These are phyloP conservation scores for Chionoecetes opilio DNA, from an alignment of 1,140 invertebrate species.

Conservation along the genomic window DNA sequence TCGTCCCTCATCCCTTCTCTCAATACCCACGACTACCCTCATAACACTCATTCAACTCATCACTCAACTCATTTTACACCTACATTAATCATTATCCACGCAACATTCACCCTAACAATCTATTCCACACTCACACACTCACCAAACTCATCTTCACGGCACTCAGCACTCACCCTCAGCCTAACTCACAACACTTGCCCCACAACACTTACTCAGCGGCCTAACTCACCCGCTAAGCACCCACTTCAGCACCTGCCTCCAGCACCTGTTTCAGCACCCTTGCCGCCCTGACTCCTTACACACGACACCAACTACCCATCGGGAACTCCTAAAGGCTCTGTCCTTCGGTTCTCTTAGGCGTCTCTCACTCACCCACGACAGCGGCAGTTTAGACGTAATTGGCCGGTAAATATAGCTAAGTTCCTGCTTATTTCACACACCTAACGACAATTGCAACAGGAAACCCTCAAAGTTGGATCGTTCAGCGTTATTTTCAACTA, in stretches of 20 bases:
- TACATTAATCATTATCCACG: too few relatives aligned
- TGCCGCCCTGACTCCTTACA: slow-evolving; percentile 42
- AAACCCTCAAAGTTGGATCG: slow-evolving; percentile 67
- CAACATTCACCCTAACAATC: too few relatives aligned
- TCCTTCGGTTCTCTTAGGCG: slow-evolving; percentile 38
- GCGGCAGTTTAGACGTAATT: slow-evolving; percentile 63
- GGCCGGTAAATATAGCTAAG: slow-evolving; percentile 71
- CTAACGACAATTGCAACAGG: slow-evolving; percentile 73
- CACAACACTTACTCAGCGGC: neutral
- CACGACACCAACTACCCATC: slow-evolving; percentile 43
- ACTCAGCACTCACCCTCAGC: neutral
- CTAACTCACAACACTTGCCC: neutral
- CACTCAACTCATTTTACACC: too few relatives aligned
- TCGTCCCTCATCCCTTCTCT: slow-evolving; percentile 2
- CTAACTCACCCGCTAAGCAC: neutral
- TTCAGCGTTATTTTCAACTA: slow-evolving; percentile 68
- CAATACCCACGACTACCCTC: neutral
- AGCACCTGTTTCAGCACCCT: neutral
- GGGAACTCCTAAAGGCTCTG: slow-evolving; percentile 2
- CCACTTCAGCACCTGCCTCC: neutral
- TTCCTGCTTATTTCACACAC: slow-evolving; percentile 70
- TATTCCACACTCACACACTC: neutral
- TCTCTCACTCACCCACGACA: slow-evolving; percentile 63
- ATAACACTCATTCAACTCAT: neutral
- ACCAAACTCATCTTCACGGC: neutral